These are phyloP conservation scores for Hetaerina americana DNA, from an alignment of 1,140 invertebrate species.

Conservation along the genomic window DNA sequence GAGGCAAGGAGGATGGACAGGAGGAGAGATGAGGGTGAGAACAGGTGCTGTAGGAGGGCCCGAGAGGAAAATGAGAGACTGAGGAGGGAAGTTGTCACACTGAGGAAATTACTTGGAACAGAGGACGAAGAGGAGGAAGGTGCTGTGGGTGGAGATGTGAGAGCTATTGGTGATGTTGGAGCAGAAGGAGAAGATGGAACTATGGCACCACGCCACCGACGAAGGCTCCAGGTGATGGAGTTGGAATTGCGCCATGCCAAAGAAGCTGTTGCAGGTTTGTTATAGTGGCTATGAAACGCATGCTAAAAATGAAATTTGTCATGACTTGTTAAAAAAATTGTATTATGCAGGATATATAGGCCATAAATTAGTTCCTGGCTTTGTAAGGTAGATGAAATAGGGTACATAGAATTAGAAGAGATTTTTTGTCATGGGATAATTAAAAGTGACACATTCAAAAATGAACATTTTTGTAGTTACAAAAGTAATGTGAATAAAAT, in stretches of 20 bases:
- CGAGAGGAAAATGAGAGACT: conserved; percentile 50
- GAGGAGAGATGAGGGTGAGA: background rate
- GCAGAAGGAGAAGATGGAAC: background rate
- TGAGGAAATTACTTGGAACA: conserved; percentile 25
- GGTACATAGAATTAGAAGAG: too few species aligned
- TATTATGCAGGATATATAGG: too few species aligned
- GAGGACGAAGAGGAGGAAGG: background rate
- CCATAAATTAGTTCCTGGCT: too few species aligned
- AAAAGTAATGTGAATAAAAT: too few species aligned
- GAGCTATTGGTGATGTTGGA: background rate
- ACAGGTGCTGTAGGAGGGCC: conserved; percentile 26
- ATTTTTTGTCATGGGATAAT: too few species aligned
- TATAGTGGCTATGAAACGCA: too few species aligned
- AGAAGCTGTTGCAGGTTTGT: conserved; percentile 40
- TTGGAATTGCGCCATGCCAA: conserved; percentile 36
- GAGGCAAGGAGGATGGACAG: background rate
- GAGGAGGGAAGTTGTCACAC: conserved; percentile 47
- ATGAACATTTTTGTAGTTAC: too few species aligned
- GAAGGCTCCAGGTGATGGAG: conserved; percentile 24
- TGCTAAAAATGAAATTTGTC: too few species aligned
- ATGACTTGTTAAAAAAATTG: too few species aligned
- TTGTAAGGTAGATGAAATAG: too few species aligned
- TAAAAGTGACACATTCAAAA: too few species aligned
- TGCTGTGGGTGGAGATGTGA: background rate
- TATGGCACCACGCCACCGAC: conserved; percentile 8